These are phyloP conservation scores for Corella eumyota DNA, from an alignment of 23 tunicate species.

Conservation along the genomic window DNA sequence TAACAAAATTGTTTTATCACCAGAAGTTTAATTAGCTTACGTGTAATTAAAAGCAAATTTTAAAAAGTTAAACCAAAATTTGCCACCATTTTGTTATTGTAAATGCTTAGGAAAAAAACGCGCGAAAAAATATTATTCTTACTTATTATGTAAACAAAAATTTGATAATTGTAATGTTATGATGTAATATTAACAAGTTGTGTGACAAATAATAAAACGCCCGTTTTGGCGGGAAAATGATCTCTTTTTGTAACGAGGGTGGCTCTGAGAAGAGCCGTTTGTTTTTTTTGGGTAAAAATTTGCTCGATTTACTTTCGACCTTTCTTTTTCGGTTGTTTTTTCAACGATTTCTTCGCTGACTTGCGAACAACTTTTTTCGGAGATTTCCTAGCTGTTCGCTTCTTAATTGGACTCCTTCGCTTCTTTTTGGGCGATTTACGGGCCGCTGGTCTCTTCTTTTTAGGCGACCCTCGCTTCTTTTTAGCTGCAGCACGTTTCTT, in stretches of 20 bases:
- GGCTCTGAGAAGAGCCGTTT: constrained; percentile 94
- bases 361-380: constrained; percentile 26
- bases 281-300: not conserved
- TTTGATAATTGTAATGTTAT: no score
- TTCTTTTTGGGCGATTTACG: constrained; percentile 11
- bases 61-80: no score
- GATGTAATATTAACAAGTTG: not conserved
- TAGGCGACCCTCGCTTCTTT: constrained; percentile 28
- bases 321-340: constrained; percentile 14
- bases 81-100: no score
- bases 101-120: no score
- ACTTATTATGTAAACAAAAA: no score
- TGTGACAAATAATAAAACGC: not conserved
- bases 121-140: no score
- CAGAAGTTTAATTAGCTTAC: no score
- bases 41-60: no score
- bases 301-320: constrained; percentile 1
- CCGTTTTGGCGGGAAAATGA: not conserved
- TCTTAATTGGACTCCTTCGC: constrained; percentile 32
- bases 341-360: constrained; percentile 9
- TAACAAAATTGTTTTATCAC: no score
- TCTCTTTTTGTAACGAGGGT: constrained; percentile 31
- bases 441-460: constrained; percentile 8
- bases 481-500: not conserved
- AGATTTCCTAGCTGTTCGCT: constrained; percentile 20